Evolutionary conservation across 2,113 vertebrate species (phyloP), one percentile per base, ranked within the genome.

Genomic region (Lepus timidus): DNA sequence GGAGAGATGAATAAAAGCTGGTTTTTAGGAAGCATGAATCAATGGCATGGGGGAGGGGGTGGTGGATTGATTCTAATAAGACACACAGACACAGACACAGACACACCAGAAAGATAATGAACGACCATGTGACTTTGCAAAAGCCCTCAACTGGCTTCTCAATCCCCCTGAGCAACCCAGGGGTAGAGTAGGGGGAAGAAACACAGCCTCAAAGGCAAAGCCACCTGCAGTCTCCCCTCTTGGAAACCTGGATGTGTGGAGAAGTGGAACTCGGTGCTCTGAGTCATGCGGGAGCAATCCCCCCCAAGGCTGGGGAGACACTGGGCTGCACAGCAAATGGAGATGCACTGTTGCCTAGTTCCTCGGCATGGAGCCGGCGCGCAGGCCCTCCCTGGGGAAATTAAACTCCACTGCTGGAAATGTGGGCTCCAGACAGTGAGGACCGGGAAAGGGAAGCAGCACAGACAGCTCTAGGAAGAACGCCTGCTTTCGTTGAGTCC

Each of bases 241-340:
- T 79, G 73, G 80, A 96, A 95, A 79, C 92, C 62, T 71, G 36
- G 52, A 64, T 84, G 49, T 76, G 81, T 70, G 44, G 4, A 82
- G 95, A 71, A 76, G 78, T 14, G 20, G 39, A 79, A 71, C 55
- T 9, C 0, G 0, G 70, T 3, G 31, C 89, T 84, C 64, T 91
- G 29, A 92, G 64, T 80, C 64, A 96, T 73, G 64, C 80, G 64
- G 49, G 71, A 76, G 65, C 2, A 0, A 64, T 6, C 20, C 31
- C 55, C 10, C 9, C 17, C 80, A 51, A 61, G 92, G 58, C 49
- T 33, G 1, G 19, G 29, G 68, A 49, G 52, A 20, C 0, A 6
- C 44, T 10, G 23, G 61, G 29, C 61, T 20, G 20, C 7, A 4
- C 0, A 2, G 58, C 0, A 0, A 52, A 31, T 6, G 23, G 84